Evolutionary conservation across 2,888 invertebrate species (phyloP).

Genomic region (Amiota mariae): DNA sequence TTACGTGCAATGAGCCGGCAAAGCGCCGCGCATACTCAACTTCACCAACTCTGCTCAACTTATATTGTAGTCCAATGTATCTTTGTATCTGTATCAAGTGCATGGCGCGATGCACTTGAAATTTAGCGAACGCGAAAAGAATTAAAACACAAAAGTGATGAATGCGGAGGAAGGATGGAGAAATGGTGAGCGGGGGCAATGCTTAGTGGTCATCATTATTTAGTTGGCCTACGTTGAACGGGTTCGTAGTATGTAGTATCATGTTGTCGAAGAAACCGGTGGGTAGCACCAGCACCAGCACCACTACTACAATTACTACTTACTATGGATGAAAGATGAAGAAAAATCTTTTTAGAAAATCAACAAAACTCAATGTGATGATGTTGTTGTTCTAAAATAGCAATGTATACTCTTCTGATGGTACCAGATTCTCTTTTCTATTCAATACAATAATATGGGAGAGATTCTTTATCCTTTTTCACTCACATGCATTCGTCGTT

Average conservation of each 20-base stretch:
- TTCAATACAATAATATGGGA: too few relatives aligned
- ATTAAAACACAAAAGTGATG: constrained; percentile 4
- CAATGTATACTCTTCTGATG: constrained; percentile 5
- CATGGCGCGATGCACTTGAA: constrained; percentile 22
- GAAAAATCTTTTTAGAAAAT: constrained; percentile 9
- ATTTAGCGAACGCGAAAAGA: background rate
- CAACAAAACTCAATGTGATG: background rate
- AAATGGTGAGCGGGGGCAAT: background rate
- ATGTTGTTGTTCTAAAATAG: constrained; percentile 15
- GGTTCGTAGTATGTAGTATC: background rate
- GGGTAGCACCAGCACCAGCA: background rate
- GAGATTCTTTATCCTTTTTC: too few relatives aligned
- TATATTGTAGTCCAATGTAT: too few relatives aligned
- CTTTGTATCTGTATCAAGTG: constrained; percentile 17
- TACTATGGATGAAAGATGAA: background rate
- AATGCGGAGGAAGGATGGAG: background rate
- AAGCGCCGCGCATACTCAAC: background rate
- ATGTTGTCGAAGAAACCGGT: constrained; percentile 19
- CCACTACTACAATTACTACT: too few relatives aligned
- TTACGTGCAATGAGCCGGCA: constrained; percentile 27
- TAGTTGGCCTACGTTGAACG: constrained; percentile 5
- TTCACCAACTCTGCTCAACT: too few relatives aligned
- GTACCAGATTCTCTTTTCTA: too few relatives aligned
- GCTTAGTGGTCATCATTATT: constrained; percentile 15
- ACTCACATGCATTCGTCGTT: background rate